Evolutionary conservation across 1,140 invertebrate species (phyloP).

Genomic region (Eciton burchellii): DNA sequence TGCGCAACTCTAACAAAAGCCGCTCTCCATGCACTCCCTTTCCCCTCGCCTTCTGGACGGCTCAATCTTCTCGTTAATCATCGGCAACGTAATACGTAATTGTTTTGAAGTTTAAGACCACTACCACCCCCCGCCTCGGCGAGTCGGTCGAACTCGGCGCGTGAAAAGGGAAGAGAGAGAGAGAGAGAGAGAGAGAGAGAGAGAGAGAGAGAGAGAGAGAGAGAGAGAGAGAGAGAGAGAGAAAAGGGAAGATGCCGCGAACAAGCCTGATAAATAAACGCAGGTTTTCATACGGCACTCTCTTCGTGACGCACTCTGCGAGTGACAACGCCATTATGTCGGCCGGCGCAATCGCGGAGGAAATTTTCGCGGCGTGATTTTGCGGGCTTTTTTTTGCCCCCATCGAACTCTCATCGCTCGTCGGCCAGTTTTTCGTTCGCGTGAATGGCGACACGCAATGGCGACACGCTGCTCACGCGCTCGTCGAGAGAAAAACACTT

Average conservation of each 20-base stretch:
- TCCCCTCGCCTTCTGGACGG: background rate
- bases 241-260: constrained; percentile 22
- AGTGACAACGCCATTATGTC: constrained; percentile 55
- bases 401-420: constrained; percentile 10
- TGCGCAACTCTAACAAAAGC: constrained; percentile 4
- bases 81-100: constrained; percentile 41
- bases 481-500: constrained; percentile 49
- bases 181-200: too few relatives aligned
- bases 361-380: constrained; percentile 36
- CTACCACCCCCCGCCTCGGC: too few relatives aligned
- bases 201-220: too few relatives aligned
- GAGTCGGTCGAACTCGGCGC: constrained; percentile 24
- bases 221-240: too few relatives aligned
- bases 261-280: constrained; percentile 58
- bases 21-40: background rate
- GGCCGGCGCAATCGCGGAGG: constrained; percentile 33
- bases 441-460: constrained; percentile 1
- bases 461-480: constrained; percentile 34
- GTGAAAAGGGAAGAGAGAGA: too few relatives aligned
- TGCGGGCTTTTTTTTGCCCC: background rate
- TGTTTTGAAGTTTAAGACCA: constrained; percentile 44
- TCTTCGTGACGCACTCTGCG: constrained; percentile 47
- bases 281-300: constrained; percentile 51
- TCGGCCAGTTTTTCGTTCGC: constrained; percentile 43
- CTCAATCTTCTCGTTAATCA: constrained; percentile 39